Conservation (phyloP, 2,113 vertebrate species). For the Notiomystis cincta region DNA sequence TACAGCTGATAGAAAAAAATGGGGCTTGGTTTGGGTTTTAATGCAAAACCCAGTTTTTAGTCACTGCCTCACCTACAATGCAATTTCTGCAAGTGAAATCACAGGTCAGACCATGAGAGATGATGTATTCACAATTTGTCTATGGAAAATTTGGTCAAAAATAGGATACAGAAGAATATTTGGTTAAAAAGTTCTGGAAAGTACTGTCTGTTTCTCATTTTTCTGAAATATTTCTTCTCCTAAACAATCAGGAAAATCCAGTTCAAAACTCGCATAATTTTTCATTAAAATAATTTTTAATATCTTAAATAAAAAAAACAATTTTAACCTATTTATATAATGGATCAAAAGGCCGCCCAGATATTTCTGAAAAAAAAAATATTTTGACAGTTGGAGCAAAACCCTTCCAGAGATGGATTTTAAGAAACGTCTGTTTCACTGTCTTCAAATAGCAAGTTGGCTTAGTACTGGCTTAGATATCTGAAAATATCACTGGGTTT, state of each 20-base stretch:
- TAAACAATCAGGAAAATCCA: not conserved
- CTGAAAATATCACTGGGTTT: not conserved
- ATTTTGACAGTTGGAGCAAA: not conserved
- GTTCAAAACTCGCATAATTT: not conserved
- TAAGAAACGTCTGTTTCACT: not conserved
- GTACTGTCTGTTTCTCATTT: not conserved
- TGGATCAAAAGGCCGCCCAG: not conserved
- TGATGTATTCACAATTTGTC: not conserved
- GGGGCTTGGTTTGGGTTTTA: not conserved
- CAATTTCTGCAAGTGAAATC: not conserved
- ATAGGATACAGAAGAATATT: not conserved
- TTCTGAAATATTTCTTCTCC: not conserved
- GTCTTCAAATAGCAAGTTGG: not conserved
- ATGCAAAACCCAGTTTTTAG: not conserved
- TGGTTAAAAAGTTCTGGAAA: not conserved
- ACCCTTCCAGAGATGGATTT: not conserved
- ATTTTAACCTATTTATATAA: not conserved
- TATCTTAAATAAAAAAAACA: not conserved
- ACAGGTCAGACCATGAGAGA: not conserved
- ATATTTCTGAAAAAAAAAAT: not conserved
- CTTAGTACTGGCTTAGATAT: not conserved
- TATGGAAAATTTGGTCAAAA: not conserved
- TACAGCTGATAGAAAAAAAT: not conserved
- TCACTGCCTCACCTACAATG: not conserved
- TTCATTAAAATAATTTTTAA: not conserved